Base-by-base conservation (phyloP, 2,888 invertebrate species). In the Apamea epomidion region DNA sequence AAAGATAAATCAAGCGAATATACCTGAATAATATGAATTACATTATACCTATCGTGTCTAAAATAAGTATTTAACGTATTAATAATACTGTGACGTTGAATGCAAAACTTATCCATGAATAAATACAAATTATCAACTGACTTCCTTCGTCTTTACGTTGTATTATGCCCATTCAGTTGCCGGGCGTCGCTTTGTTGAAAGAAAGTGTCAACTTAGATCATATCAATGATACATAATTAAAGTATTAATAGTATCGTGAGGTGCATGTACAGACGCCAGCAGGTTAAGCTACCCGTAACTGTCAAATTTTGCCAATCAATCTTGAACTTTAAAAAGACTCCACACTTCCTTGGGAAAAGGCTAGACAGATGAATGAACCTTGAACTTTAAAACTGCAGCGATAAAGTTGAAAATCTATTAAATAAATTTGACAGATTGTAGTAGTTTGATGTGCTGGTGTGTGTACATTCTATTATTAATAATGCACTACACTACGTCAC, bases 241-340 rank as follows among this genome's bases (percentile, higher is more conserved):
- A 29, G 21, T 60, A 73, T 70, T 70, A 70, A 45, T 48, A 74
- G 18, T 48, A 37, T 48, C 48, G 29, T 58, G 58, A 70, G 32
- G 37, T 60, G 18, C n/a, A 74, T n/a, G 2, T 32, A 62, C 10
- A 42, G 42, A 42, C 42, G 7, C 6, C 42, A 42, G 42, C 42
- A 42, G 42, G 42, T 42, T 7, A 42, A 42, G 42, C 42, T 42
- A 42, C 7, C 42, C 42, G 42, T 42, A 42, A 42, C 42, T 42
- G 42, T 42, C 0, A 42, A 42, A 42, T 42, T 42, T 42, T 42
- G 42, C 42, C 42, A 42, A 42, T 42, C 42, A 42, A 42, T 0
- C 42, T 42, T 42, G 42, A 7, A 32, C 32, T 32, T 32, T 32
- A 32, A 32, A 32, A 32, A 32, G 32, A 32, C 32, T 32, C 2